Percentiles rank a stretch among this genome's conserved stretches.
These are phyloP conservation scores for Euura lappo DNA, from an alignment of 1,140 invertebrate genomes.

Conservation along the genomic window DNA sequence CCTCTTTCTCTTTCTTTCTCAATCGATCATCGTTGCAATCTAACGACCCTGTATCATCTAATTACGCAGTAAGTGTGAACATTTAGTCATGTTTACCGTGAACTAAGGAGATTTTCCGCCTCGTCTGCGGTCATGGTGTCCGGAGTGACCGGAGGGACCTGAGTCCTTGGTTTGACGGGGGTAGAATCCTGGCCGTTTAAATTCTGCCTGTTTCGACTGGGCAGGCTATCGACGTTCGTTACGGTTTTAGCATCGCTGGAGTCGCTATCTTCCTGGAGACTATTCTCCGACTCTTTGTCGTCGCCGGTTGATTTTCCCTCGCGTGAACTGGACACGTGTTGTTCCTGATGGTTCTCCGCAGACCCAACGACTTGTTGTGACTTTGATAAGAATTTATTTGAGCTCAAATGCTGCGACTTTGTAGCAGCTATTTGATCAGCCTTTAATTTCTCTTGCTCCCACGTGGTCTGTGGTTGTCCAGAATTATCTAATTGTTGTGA, in stretches of 20 bases:
- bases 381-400: constrained; percentile 25
- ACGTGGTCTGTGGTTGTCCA: constrained; percentile 49
- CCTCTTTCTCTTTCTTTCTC: too few relatives aligned
- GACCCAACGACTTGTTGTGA: constrained; percentile 19
- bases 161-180: constrained; percentile 36
- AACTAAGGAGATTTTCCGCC: constrained; percentile 81
- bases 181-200: constrained; percentile 31
- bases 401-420: constrained; percentile 34
- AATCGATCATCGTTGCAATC: too few relatives aligned
- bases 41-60: background rate
- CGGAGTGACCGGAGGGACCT: constrained; percentile 46
- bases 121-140: constrained; percentile 85
- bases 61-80: background rate
- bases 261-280: constrained; percentile 45
- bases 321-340: constrained; percentile 10
- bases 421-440: constrained; percentile 49
- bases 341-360: background rate
- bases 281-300: constrained; percentile 30
- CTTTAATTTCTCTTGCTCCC: constrained; percentile 56
- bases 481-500: constrained; percentile 17
- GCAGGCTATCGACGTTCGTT: constrained; percentile 36
- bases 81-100: constrained; percentile 65
- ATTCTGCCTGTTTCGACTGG: constrained; percentile 26
- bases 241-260: constrained; percentile 46
- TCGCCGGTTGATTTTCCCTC: constrained; percentile 21